phyloP scores from a whole-genome alignment of 2,797 vertebrate species.

The Odontamblyopus rebecca region DNA sequence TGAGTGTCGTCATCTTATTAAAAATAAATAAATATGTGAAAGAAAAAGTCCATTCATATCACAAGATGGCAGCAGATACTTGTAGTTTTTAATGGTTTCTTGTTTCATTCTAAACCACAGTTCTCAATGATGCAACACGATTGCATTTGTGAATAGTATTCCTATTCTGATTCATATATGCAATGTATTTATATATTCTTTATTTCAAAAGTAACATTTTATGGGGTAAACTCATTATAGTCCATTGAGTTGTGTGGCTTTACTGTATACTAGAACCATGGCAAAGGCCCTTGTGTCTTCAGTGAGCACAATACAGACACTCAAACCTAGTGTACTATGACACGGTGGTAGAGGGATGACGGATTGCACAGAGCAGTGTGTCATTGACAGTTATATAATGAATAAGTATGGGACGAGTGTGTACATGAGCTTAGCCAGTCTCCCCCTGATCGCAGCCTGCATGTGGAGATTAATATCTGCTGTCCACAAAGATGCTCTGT shows the following conservation, averaged over 20 bases:
- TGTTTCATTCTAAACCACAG: background rate
- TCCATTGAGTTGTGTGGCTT: background rate
- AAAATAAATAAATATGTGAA: constrained; percentile 1
- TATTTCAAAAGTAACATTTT: no score
- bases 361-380: constrained; percentile 41
- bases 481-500: constrained; percentile 72
- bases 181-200: no score
- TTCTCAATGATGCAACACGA: no score
- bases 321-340: constrained; percentile 40
- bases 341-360: constrained; percentile 31
- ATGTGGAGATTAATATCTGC: constrained; percentile 75
- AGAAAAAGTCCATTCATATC: constrained; percentile 14
- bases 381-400: constrained; percentile 60
- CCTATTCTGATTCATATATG: no score
- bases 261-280: constrained; percentile 2
- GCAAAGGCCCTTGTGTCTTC: constrained; percentile 37
- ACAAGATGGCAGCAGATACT: constrained; percentile 65
- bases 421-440: constrained; percentile 64
- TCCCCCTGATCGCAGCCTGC: constrained; percentile 69
- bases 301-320: constrained; percentile 26
- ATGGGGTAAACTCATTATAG: background rate
- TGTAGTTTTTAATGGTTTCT: background rate
- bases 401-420: constrained; percentile 57
- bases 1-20: background rate
- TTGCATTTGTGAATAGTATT: no score